Evolutionary conservation across 2,797 vertebrate genomes (phyloP), one percentile per base, ranked within the genome.

Genomic region (Myoxocephalus aenaeus): DNA sequence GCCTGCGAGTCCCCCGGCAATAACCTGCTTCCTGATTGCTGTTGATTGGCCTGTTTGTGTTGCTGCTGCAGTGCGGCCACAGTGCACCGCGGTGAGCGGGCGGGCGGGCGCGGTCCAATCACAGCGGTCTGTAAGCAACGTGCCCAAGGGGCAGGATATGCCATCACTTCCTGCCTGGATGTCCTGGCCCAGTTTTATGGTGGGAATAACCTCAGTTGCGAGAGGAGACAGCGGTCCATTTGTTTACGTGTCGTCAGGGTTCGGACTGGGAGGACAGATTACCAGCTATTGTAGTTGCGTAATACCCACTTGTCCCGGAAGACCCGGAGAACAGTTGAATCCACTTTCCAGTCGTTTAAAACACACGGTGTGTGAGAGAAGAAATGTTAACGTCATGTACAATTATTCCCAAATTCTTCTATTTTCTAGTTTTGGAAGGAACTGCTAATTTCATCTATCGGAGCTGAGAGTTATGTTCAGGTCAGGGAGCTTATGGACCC

Each of bases 61-160:
- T 86, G 53, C 46, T 48, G 71, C 65, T 59, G 64, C 56, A 56
- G 74, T 51, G 69, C 77, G 66, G 25, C 58, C 58, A 64, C 51
- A 61, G 72, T 48, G 69, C 79, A 68, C 36, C 59, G 29, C 61
- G 11, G 66, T 76, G 73, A 71, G 65, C 53, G 18, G 8, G 50
- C 9, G 18, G 48, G 48, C 15, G 73, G 84, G 73, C 17, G 22
- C 53, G 59, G 48, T 76, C 77, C 84, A 92, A 80, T 92, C 85
- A 89, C 59, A 73, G 63, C 62, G 84, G 81, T 91, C 92, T 81
- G 90, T 93, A 92, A 93, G 92, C 88, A 90, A 81, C 83, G 74
- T 86, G 77, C 90, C 86, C 74, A 65, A 25, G 22, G 58, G 73
- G 74, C 87, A 92, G 92, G 93, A 93, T 79, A 89, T 91, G 84